Conservation (phyloP, 2,797 vertebrate genomes). For the Craterocephalus amniculus region DNA sequence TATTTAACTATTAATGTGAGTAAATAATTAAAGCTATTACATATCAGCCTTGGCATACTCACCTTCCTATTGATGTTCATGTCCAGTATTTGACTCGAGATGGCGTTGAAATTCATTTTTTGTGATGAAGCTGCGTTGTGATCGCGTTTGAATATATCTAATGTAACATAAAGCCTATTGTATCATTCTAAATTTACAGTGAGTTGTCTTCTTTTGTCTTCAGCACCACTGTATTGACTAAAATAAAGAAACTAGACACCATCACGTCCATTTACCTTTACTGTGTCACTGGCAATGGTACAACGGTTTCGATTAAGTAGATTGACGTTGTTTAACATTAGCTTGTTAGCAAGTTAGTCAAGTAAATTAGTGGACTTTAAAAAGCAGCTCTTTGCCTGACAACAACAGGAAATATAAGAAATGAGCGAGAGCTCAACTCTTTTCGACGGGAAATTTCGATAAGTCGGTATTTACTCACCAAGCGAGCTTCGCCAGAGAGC, state of each 20-base stretch:
- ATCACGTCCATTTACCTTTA: background rate
- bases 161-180: background rate
- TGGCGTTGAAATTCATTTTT: background rate
- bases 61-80: no score
- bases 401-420: conserved; percentile 3
- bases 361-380: background rate
- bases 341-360: conserved; percentile 31
- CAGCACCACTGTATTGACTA: no score
- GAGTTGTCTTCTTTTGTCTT: background rate
- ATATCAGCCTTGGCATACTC: background rate
- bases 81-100: background rate
- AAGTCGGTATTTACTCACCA: conserved; percentile 70
- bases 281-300: background rate
- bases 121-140: background rate
- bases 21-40: background rate
- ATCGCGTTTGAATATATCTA: background rate
- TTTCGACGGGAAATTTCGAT: background rate
- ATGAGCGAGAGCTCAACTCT: background rate
- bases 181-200: background rate
- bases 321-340: conserved; percentile 28
- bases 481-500: conserved; percentile 72
- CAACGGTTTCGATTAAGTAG: background rate
- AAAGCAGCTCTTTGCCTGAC: conserved; percentile 8
- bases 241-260: background rate
- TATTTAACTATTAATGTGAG: background rate